Conservation (phyloP, 2,113 vertebrate species). For the Brachirus orientalis region DNA sequence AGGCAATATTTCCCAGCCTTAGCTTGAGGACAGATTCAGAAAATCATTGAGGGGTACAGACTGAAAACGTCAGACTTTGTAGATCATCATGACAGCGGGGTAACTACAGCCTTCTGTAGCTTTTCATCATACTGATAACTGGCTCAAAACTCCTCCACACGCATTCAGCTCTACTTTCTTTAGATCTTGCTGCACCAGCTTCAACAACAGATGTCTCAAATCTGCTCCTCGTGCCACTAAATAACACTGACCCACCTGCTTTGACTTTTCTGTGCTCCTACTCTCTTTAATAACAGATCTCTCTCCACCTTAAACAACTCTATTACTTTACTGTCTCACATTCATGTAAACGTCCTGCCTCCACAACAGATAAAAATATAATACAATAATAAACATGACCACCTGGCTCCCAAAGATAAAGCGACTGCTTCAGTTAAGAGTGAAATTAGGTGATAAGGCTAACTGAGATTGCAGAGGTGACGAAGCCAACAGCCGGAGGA, state of each 20-base stretch:
- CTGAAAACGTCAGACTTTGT: constrained; percentile 1
- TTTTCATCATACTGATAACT: constrained; percentile 16
- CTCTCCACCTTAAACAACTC: constrained; percentile 19
- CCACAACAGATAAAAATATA: constrained; percentile 1
- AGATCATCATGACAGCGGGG: constrained; percentile 19
- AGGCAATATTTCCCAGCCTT: no score
- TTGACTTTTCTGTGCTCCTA: constrained; percentile 23
- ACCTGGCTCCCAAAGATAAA: neutral
- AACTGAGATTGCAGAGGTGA: no score
- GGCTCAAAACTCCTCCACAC: constrained; percentile 24
- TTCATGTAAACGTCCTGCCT: constrained; percentile 26
- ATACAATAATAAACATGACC: constrained; percentile 3
- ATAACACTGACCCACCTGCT: constrained; percentile 11
- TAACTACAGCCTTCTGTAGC: no score
- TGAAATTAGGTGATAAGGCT: constrained; percentile 40
- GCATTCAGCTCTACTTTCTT: constrained; percentile 53
- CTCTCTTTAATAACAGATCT: constrained; percentile 7
- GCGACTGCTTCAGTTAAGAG: neutral
- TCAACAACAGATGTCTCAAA: neutral
- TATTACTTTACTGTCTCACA: constrained; percentile 22
- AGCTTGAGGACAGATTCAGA: neutral
- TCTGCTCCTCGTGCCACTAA: neutral
- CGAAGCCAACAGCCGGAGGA: neutral
- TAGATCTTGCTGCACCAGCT: neutral
- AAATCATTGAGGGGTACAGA: neutral